A percentile compares a stretch with the other conserved stretches of the same genome.
Evolutionary conservation across 2,113 vertebrate species (phyloP).

Genomic region (Corapipo altera): DNA sequence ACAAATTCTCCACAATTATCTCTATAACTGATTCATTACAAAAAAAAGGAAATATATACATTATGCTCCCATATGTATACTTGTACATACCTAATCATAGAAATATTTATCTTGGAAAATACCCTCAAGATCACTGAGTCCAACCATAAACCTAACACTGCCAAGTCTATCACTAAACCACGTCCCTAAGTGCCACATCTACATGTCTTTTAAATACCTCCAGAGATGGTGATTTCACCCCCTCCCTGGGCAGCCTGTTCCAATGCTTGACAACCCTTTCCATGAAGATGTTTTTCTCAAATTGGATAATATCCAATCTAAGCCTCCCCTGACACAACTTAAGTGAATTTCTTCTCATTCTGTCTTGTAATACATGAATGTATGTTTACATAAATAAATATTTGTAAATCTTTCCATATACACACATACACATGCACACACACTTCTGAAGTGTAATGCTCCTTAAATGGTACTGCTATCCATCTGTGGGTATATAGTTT

Average conservation of each 20-base stretch:
- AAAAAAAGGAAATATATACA: background rate
- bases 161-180: background rate
- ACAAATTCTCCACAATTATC: background rate
- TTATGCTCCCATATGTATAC: background rate
- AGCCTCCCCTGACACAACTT: background rate
- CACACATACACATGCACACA: background rate
- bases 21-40: background rate
- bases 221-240: background rate
- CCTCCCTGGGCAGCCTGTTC: background rate
- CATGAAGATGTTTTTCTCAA: background rate
- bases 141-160: background rate
- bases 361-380: background rate
- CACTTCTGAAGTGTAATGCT: background rate
- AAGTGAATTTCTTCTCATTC: background rate
- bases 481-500: background rate
- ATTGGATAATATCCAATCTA: background rate
- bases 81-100: background rate
- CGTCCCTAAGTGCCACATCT: background rate
- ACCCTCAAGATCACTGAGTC: background rate
- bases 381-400: background rate
- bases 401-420: background rate
- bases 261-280: background rate
- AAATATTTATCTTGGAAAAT: background rate
- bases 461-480: background rate
- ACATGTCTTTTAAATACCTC: background rate